A percentile compares a stretch with the other conserved stretches of the same genome.
Conservation (phyloP, 2,888 invertebrate species). For the Chaetogeoica ovagalla region DNA sequence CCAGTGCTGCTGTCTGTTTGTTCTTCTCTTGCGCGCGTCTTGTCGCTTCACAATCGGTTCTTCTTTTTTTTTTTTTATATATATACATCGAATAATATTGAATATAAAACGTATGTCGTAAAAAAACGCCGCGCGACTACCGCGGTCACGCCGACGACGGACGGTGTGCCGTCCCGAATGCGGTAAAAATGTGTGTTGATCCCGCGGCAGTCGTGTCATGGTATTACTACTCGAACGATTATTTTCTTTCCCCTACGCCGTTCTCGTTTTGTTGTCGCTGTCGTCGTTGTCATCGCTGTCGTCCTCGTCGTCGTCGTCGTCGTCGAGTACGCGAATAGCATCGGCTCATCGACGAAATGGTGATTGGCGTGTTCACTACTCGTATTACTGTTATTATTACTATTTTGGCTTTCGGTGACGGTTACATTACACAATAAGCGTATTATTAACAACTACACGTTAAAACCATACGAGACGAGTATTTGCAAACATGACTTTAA, state of each 20-base stretch:
- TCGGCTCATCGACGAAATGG: conserved; percentile 40
- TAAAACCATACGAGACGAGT: not conserved
- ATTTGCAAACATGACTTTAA: conserved; percentile 47
- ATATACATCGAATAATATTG: too few relatives aligned
- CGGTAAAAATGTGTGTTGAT: conserved; percentile 54
- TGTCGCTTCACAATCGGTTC: not conserved
- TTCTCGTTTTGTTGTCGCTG: conserved; percentile 17
- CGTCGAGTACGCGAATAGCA: conserved; percentile 30
- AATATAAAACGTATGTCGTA: too few relatives aligned
- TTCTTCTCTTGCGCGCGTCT: not conserved
- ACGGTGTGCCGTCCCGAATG: conserved; percentile 19
- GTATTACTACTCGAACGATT: conserved; percentile 51
- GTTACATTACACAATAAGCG: not conserved
- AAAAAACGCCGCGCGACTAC: not conserved
- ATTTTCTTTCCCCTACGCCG: conserved; percentile 5
- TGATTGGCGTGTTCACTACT: conserved; percentile 18
- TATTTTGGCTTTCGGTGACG: conserved; percentile 30
- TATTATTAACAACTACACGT: not conserved
- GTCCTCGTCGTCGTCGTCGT: not conserved
- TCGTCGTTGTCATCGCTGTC: not conserved
- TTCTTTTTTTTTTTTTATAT: too few relatives aligned
- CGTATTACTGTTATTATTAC: not conserved
- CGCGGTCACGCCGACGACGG: not conserved
- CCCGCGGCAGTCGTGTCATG: conserved; percentile 51
- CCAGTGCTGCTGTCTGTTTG: conserved; percentile 7